Conservation (phyloP, 2,113 vertebrate genomes). For the Bufo bufo region DNA sequence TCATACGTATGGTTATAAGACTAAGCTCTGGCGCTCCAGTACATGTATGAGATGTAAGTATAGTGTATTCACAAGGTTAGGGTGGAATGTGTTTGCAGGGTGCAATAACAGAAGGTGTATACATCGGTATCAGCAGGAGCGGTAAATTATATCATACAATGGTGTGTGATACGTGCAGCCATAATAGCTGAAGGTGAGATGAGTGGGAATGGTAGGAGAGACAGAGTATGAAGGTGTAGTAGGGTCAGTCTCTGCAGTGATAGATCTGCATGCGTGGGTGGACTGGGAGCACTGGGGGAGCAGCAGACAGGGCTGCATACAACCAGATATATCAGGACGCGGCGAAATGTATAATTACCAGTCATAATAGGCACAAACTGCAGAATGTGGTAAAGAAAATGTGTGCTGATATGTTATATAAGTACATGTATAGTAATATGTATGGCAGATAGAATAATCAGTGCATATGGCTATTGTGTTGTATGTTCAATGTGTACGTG, state of each 20-base stretch:
- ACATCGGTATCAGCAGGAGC: background rate
- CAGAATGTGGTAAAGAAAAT: background rate
- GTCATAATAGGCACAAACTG: background rate
- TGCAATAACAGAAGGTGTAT: too few relatives aligned
- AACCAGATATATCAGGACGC: background rate
- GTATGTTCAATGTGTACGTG: background rate
- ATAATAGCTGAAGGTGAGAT: background rate
- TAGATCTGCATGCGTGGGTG: conserved; percentile 27
- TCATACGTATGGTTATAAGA: background rate
- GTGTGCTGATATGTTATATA: background rate
- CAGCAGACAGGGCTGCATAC: background rate
- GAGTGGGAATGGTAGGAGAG: background rate
- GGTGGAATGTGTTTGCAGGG: too few relatives aligned
- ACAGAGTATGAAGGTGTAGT: background rate
- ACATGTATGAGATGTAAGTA: background rate
- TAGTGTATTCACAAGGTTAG: background rate
- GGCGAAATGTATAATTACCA: background rate
- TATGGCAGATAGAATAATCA: background rate
- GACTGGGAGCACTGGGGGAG: conserved; percentile 27
- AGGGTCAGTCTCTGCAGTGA: conserved; percentile 44
- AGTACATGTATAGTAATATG: background rate
- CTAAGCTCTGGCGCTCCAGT: background rate
- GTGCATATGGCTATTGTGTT: background rate
- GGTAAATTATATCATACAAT: background rate
- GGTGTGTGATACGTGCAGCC: background rate